Percentiles rank a stretch among this genome's conserved stretches.
phyloP scores from a whole-genome alignment of 2,797 vertebrate species.

The Halcyon badia region DNA sequence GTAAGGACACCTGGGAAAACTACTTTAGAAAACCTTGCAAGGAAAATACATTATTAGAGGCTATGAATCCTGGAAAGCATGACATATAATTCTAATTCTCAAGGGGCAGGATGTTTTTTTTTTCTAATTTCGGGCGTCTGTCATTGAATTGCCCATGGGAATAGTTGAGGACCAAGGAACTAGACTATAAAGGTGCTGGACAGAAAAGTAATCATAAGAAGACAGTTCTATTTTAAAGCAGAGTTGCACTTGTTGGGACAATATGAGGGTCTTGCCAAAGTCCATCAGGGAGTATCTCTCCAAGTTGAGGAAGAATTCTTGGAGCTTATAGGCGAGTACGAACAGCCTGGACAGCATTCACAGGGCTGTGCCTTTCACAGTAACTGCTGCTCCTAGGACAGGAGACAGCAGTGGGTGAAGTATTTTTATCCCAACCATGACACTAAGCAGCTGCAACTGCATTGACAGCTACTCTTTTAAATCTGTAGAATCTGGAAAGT shows the following conservation, averaged over 20 bases:
- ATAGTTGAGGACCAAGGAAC: background rate
- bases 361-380: background rate
- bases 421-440: background rate
- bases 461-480: slow-evolving; percentile 14
- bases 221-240: background rate
- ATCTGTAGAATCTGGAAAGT: background rate
- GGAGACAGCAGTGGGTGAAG: background rate
- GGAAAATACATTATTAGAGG: background rate
- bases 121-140: background rate
- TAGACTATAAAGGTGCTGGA: background rate
- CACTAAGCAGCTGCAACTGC: slow-evolving; percentile 1
- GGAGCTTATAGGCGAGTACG: background rate
- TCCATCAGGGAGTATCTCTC: accelerated
- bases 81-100: background rate
- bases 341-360: background rate
- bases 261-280: background rate
- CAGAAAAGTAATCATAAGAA: background rate
- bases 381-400: background rate
- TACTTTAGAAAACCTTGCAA: slow-evolving; percentile 13
- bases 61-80: background rate
- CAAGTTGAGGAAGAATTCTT: background rate
- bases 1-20: background rate
- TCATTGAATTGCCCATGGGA: background rate
- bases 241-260: background rate
- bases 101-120: background rate